A percentile compares a stretch with the other conserved stretches of the same genome.
phyloP scores from a whole-genome alignment of 2,797 vertebrate genomes.

The Falco naumanni region DNA sequence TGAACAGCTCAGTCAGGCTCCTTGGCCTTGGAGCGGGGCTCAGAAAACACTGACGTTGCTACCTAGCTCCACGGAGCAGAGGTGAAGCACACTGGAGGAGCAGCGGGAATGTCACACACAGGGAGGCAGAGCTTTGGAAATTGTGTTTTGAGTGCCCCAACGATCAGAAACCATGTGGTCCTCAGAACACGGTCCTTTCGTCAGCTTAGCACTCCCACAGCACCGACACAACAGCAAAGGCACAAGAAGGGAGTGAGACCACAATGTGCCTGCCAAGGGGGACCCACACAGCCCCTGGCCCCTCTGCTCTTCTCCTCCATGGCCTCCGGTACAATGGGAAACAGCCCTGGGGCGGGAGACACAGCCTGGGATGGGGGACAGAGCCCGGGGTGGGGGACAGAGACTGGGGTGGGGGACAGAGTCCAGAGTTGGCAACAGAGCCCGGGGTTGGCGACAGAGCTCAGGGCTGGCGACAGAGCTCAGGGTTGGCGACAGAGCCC shows the following conservation, averaged over 20 bases:
- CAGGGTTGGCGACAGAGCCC: too few relatives aligned
- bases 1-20: background rate
- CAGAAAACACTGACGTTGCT: background rate
- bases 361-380: background rate
- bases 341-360: background rate
- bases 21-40: background rate
- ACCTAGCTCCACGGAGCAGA: background rate
- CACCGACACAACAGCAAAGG: background rate
- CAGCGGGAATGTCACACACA: fast-evolving
- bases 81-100: background rate
- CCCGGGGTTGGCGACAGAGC: too few relatives aligned
- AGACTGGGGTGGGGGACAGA: too few relatives aligned
- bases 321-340: background rate
- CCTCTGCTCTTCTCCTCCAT: background rate
- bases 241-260: background rate
- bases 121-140: background rate
- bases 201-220: background rate
- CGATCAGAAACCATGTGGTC: background rate
- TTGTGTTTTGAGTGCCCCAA: background rate
- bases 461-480: too few relatives aligned
- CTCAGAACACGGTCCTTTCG: fast-evolving
- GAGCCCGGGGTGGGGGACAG: too few relatives aligned
- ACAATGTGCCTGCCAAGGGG: too few relatives aligned
- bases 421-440: too few relatives aligned
- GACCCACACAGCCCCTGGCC: background rate